Evolutionary conservation across 1,140 invertebrate species (phyloP), one percentile per base, ranked within the genome.

Genomic region (Drosophila nebulosa): DNA sequence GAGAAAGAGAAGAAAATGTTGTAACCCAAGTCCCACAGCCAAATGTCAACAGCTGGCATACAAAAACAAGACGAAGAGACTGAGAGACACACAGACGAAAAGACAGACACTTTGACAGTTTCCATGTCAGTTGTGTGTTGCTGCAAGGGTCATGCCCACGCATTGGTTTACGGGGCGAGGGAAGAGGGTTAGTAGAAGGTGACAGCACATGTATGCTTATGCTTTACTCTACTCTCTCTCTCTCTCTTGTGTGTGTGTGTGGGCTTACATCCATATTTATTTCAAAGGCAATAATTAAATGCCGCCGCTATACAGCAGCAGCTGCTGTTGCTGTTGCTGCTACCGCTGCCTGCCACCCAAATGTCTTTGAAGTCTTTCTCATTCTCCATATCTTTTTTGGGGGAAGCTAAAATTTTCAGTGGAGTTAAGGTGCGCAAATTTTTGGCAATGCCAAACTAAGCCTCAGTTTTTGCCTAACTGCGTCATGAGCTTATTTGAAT

Each of bases 211-310:
- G 39, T 46, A 46, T 46, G 39, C 39, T 46, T 46, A 21, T 46
- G 16, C 7, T 10, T 46, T 46, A 10, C 39, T 21, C 21, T 16
- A n/a, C 36, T 39, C 14, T 42, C n/a, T 42, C 39, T 42, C 6
- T 42, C 16, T 42, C 16, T 46, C 9, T 3, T 55, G 62, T 30
- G 55, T 57, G 14, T 36, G 39, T 51, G 59, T 46, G 16, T 18
- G 39, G 39, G 21, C 36, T 27, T 32, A 46, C 14, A 16, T 58
- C 50, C 63, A 63, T 73, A 68, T 76, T 68, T 64, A 75, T 67
- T 68, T 70, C 78, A 71, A 64, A 77, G 78, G 63, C 75, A 57
- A 86, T 86, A 80, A 88, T 79, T 64, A 74, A 85, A 86, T 81
- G 66, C 77, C 73, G 22, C 16, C 27, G 62, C 60, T 46, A 75